Percentiles rank a stretch among this genome's conserved stretches.
phyloP scores from a whole-genome alignment of 53 echinoderm and acorn worm genomes.

The Holothuria scabra region DNA sequence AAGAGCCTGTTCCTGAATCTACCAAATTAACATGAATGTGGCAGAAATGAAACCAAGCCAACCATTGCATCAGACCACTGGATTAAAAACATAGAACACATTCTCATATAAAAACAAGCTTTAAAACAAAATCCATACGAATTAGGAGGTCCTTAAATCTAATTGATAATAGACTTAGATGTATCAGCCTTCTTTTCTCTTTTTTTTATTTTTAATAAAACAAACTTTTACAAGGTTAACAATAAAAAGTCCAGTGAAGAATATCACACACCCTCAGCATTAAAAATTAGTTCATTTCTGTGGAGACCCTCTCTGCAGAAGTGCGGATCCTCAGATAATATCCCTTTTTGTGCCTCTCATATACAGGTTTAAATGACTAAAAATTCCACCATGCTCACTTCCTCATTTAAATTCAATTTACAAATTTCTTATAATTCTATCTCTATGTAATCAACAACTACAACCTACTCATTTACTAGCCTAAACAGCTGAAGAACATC shows the following conservation, averaged over 20 bases:
- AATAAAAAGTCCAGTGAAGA: constrained; percentile 10
- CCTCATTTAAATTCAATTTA: constrained; percentile 7
- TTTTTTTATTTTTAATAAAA: constrained; percentile 30
- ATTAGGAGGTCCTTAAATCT: constrained; percentile 2
- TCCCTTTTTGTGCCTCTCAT: constrained; percentile 1
- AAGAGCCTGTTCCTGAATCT: no score
- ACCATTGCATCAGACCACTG: no score
- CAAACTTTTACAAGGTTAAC: constrained; percentile 24
- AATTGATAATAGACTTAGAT: constrained; percentile 5
- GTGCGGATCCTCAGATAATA: background rate
- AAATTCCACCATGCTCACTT: background rate
- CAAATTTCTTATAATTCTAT: constrained; percentile 20
- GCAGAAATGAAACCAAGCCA: no score
- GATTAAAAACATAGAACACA: background rate
- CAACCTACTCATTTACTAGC: no score
- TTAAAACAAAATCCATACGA: background rate
- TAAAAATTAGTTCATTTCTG: constrained; percentile 6
- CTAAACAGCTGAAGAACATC: background rate
- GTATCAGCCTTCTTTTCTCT: constrained; percentile 9
- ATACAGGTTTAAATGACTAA: constrained; percentile 11
- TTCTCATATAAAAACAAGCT: background rate
- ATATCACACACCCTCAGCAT: background rate
- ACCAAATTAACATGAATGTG: no score
- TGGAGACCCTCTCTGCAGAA: background rate
- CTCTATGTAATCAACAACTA: background rate